These are phyloP conservation scores for Neomorphus geoffroyi DNA, from an alignment of 2,797 vertebrate species.

Conservation along the genomic window DNA sequence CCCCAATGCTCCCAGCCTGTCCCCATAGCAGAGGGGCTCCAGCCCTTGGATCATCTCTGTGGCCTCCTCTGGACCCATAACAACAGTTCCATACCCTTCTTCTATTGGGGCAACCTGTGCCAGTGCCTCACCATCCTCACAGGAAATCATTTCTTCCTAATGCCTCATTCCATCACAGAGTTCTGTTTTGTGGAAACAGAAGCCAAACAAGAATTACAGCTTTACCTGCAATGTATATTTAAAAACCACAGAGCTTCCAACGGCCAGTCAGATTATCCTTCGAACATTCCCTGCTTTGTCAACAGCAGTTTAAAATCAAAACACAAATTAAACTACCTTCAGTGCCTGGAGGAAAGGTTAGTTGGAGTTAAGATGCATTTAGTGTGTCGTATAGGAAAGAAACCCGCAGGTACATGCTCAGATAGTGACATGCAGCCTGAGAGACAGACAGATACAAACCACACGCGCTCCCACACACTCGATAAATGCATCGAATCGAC, in stretches of 20 bases:
- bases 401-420: not conserved
- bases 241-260: not conserved
- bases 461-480: not conserved
- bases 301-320: constrained; percentile 19
- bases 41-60: too few relatives aligned
- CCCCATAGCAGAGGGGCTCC: too few relatives aligned
- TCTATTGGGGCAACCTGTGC: too few relatives aligned
- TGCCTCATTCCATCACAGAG: not conserved
- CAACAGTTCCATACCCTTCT: too few relatives aligned
- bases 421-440: not conserved
- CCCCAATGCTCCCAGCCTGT: too few relatives aligned
- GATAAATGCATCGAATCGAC: not conserved
- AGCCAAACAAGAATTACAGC: not conserved
- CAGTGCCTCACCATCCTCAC: too few relatives aligned
- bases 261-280: not conserved
- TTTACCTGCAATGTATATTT: not conserved
- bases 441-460: constrained; percentile 1
- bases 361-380: not conserved
- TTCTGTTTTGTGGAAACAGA: not conserved
- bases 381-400: not conserved
- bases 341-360: not conserved
- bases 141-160: too few relatives aligned
- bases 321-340: not conserved
- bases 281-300: not conserved
- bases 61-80: too few relatives aligned